Percentiles rank a stretch among this genome's conserved stretches.
phyloP scores from a whole-genome alignment of 35 echinoderm and acorn worm species.

The Patiria miniata region DNA sequence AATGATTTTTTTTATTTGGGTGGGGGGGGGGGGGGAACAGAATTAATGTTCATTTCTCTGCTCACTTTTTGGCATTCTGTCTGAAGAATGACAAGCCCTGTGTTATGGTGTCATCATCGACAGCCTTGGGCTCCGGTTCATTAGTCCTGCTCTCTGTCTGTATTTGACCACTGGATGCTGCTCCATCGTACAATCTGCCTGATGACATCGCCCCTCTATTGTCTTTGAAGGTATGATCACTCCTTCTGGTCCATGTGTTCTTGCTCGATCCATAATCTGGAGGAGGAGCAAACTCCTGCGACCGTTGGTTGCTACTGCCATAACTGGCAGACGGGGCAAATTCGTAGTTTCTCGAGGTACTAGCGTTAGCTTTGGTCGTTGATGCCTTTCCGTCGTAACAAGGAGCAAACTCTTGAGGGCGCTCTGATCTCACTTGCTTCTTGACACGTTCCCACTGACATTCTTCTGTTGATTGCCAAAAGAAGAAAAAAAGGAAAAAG shows the following conservation, averaged over 20 bases:
- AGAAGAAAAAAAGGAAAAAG: not conserved
- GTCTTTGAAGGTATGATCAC: too few relatives aligned
- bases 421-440: constrained; percentile 56
- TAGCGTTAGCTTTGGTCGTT: constrained; percentile 13
- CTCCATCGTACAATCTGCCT: not conserved
- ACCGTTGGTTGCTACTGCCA: not conserved
- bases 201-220: too few relatives aligned
- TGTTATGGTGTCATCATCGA: constrained; percentile 22
- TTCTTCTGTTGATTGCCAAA: constrained; percentile 32
- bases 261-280: not conserved
- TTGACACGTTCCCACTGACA: constrained; percentile 58
- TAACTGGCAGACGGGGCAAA: not conserved
- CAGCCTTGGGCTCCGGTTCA: not conserved
- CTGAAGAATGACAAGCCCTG: constrained; percentile 51
- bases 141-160: not conserved
- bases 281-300: constrained; percentile 1
- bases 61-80: constrained; percentile 16
- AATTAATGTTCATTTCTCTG: not conserved
- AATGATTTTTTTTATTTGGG: too few relatives aligned
- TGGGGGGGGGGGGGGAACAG: too few relatives aligned
- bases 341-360: not conserved
- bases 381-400: constrained; percentile 7
- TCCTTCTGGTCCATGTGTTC: too few relatives aligned
- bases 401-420: constrained; percentile 80
- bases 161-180: not conserved